These are phyloP conservation scores for Pyrrhia umbra DNA, from an alignment of 2,888 invertebrate species.

Conservation along the genomic window DNA sequence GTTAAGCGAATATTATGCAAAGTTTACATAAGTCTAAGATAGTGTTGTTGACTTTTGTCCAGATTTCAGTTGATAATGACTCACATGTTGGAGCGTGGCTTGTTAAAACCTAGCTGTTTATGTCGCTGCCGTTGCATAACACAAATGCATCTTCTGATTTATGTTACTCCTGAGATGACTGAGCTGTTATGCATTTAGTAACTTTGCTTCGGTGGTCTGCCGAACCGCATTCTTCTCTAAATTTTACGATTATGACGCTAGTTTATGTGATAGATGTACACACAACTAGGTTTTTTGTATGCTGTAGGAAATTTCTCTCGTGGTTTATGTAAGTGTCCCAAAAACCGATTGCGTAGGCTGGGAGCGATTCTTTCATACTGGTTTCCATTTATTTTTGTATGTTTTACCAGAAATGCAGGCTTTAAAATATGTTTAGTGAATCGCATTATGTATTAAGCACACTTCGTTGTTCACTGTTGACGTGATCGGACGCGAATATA, in stretches of 20 bases:
- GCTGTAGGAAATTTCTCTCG: slow-evolving; percentile 67
- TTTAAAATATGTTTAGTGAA: slow-evolving; percentile 53
- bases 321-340: slow-evolving; percentile 78
- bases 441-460: slow-evolving; percentile 37
- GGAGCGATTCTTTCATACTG: slow-evolving; percentile 69
- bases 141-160: slow-evolving; percentile 69
- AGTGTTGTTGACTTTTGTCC: slow-evolving; percentile 58
- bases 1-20: slow-evolving; percentile 64
- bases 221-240: slow-evolving; percentile 67
- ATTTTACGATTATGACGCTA: slow-evolving; percentile 65
- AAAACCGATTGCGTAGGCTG: slow-evolving; percentile 75
- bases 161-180: slow-evolving; percentile 67
- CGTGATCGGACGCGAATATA: slow-evolving; percentile 59
- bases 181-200: slow-evolving; percentile 65
- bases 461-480: slow-evolving; percentile 52
- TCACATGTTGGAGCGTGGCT: slow-evolving; percentile 61
- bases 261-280: slow-evolving; percentile 70
- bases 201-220: slow-evolving; percentile 50
- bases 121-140: slow-evolving; percentile 72
- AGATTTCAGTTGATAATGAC: slow-evolving; percentile 64
- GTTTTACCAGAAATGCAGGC: slow-evolving; percentile 31
- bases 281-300: slow-evolving; percentile 70
- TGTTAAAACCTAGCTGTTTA: slow-evolving; percentile 61
- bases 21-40: slow-evolving; percentile 63
- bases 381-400: slow-evolving; percentile 69